These are phyloP conservation scores for Atopsyche davidsoni DNA, from an alignment of 1,140 invertebrate species.

Conservation along the genomic window DNA sequence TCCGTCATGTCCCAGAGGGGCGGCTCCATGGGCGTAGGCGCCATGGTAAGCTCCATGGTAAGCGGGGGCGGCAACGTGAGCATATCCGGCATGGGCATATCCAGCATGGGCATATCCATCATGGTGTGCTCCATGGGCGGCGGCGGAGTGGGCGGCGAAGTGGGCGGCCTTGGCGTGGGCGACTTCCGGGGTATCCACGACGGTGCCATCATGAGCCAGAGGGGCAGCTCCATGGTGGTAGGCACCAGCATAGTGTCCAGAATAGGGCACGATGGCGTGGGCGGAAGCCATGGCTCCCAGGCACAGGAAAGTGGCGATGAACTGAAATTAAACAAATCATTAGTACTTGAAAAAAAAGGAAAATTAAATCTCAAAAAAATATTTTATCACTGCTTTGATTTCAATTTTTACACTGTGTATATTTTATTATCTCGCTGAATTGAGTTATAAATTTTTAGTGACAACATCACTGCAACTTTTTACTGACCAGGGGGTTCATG, in stretches of 20 bases:
- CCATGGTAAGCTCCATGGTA: constrained; percentile 34
- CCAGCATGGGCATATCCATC: too few species aligned
- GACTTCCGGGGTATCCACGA: constrained; percentile 45
- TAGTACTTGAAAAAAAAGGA: too few species aligned
- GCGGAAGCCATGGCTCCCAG: constrained; percentile 18
- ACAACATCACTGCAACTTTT: too few species aligned
- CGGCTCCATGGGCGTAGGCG: constrained; percentile 33
- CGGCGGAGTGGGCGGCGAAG: constrained; percentile 31
- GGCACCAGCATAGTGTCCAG: constrained; percentile 4
- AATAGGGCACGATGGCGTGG: constrained; percentile 30
- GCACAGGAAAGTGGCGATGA: constrained; percentile 20
- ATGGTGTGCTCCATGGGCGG: constrained; percentile 28
- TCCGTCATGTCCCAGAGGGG: constrained; percentile 33
- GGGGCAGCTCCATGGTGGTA: constrained; percentile 31
- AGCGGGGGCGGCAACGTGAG: constrained; percentile 37
- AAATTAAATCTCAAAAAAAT: too few species aligned
- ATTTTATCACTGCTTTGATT: too few species aligned
- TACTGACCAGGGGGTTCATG: background rate
- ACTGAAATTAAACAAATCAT: constrained; percentile 9
- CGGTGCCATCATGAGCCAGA: constrained; percentile 36
- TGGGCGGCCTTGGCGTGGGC: constrained; percentile 45
- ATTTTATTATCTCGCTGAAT: too few species aligned
- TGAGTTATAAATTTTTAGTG: too few species aligned
- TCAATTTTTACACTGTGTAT: too few species aligned
- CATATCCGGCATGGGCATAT: constrained; percentile 3